phyloP scores from a whole-genome alignment of 2,113 vertebrate genomes.

The Chauna torquata region DNA sequence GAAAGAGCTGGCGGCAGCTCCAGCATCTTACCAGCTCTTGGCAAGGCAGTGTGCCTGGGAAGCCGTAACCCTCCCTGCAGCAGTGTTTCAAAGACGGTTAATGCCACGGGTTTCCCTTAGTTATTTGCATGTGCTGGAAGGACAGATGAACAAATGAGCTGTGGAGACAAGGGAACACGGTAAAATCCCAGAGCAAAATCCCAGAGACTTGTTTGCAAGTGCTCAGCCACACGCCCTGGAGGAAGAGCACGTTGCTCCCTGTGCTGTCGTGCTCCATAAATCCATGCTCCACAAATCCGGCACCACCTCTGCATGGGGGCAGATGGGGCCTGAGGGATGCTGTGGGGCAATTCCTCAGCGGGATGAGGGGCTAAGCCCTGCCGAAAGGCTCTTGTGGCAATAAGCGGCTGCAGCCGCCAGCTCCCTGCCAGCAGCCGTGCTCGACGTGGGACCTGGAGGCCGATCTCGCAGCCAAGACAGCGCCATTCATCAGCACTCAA shows the following conservation, averaged over 20 bases:
- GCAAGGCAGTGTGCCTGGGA: rapidly evolving
- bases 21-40: background rate
- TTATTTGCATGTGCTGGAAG: background rate
- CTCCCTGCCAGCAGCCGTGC: background rate
- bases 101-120: background rate
- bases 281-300: background rate
- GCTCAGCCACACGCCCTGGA: background rate
- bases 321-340: rapidly evolving
- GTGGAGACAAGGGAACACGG: background rate
- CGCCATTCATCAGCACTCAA: constrained; percentile 14
- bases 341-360: background rate
- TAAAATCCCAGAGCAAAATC: background rate
- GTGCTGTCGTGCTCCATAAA: no score
- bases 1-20: background rate
- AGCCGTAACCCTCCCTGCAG: background rate
- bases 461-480: background rate
- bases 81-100: background rate
- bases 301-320: rapidly evolving
- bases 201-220: no score
- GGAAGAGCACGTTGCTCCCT: background rate
- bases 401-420: background rate
- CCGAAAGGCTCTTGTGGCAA: background rate
- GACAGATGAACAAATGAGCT: rapidly evolving
- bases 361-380: background rate
- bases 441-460: background rate